Evolutionary conservation across 2,113 vertebrate species (phyloP).

Genomic region (Grammomys surdaster): DNA sequence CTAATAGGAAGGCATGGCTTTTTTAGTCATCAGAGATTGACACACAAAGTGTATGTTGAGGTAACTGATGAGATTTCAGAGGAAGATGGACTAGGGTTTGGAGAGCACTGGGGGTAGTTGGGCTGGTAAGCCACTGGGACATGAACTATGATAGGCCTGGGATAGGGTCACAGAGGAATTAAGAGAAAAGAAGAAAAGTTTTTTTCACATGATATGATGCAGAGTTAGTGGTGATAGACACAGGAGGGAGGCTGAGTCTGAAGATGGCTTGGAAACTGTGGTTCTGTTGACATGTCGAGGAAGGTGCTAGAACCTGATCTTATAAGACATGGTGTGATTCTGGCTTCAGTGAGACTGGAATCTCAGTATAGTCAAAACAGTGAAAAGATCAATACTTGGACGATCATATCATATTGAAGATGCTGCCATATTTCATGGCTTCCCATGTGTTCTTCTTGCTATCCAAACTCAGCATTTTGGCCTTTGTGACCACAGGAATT

Average conservation of each 20-base stretch:
- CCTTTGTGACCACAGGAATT: background rate
- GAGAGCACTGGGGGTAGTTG: no score
- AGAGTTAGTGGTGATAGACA: background rate
- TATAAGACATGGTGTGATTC: background rate
- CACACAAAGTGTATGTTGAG: background rate
- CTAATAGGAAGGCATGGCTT: background rate
- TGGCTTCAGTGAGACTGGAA: background rate
- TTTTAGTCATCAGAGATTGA: background rate
- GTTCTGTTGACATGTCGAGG: background rate
- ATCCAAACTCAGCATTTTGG: background rate
- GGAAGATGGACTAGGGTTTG: background rate
- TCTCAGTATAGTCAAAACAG: background rate
- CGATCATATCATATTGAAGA: background rate
- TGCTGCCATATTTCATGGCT: background rate
- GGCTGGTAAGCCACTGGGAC: background rate
- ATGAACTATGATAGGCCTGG: rapidly evolving
- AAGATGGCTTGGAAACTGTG: background rate
- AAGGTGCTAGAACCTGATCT: background rate
- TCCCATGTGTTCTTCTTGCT: background rate
- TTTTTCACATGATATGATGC: background rate
- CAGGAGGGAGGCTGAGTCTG: background rate
- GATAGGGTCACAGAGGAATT: background rate
- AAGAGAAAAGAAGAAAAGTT: background rate
- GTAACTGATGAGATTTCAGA: background rate
- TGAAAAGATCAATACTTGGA: background rate